Evolutionary conservation across 2,797 vertebrate species (phyloP), one percentile per base, ranked within the genome.

Genomic region (Pygocentrus nattereri): DNA sequence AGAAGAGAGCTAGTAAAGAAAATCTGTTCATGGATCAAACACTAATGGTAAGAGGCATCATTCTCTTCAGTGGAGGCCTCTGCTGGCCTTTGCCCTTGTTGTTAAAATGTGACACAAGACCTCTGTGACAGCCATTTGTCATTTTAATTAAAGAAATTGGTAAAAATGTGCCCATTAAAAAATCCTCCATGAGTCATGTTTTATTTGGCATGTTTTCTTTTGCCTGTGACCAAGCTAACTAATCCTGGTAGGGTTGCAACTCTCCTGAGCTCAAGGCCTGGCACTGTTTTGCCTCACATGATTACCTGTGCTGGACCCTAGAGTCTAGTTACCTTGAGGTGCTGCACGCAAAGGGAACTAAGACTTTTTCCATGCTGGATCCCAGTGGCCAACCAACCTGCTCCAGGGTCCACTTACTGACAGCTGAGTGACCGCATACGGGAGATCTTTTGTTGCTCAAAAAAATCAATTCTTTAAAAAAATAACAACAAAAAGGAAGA

Each of bases 261-360:
- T 86, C 83, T 72, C 80, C 21, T 30, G 80, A 78, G 83, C 27
- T 25, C 4, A 3, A 4, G 41, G 23, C 38, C 34, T 70, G n/a
- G 27, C 61, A 61, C 5, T 84, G 52, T 81, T 79, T 80, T 71
- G 54, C 77, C 10, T 34, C 52, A n/a, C 75, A 5, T 85, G 86
- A 82, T 87, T 84, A 85, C 79, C 74, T 70, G 76, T 7, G 19
- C 65, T 30, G 50, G 3, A 79, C 83, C 79, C 86, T 47, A 70
- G 86, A 70, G 86, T 76, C 84, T 85, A 81, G 83, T 87, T 85
- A 87, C 68, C 79, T 77, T 27, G 27, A 72, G 70, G 62, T 81
- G 70, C 56, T 80, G 44, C 80, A 77, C 44, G 31, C 64, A 54
- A 47, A 56, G 59, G 64, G 67, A 74, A 67, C 21, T 19, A 78